Base-by-base conservation (phyloP, 2,888 invertebrate genomes). In the Cataglyphis altisquamis region DNA sequence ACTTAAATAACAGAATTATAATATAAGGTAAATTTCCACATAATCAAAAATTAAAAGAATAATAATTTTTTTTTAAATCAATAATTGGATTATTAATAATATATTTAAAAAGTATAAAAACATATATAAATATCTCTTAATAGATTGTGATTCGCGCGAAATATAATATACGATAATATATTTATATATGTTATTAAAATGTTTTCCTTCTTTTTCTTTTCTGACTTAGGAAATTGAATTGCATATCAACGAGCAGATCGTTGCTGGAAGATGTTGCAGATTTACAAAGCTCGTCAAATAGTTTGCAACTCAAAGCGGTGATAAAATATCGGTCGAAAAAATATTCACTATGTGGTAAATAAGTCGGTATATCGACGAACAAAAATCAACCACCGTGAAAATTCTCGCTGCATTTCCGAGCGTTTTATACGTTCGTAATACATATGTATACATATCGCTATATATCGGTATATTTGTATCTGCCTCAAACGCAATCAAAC, bases 1-100 rank as follows among this genome's bases (percentile, higher is more conserved):
- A 52, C 8, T 52, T 52, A 52, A 52, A 55, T 55, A 21, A 55
- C 18, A 55, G n/a, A 55, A 55, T 55, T 55, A 55, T 55, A 55
- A 55, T 55, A 55, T n/a, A n/a, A n/a, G 10, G 6, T 2, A 9
- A n/a, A n/a, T 55, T 55, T 52, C 8, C 8, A 21, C 8, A 55
- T 55, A 55, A 55, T 21, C 10, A 12, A 52, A 52, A 52, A 52
- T 52, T 52, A 52, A 52, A 52, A 52, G 2, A 52, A n/a, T 52
- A 18, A 48, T 41, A 45, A 15, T 52, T 52, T n/a, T n/a, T 52
- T 2, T 52, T n/a, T 45, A n/a, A 52, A 48, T 48, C 12, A 48
- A 48, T 48, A 18, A 18, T 52, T 52, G 8, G 52, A n/a, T 52
- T n/a, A n/a, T 52, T n/a, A 18, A 48, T 18, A 52, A 52, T n/a